Evolutionary conservation across 2,888 invertebrate species (phyloP), one percentile per base, ranked within the genome.

Genomic region (Drosophila robusta): DNA sequence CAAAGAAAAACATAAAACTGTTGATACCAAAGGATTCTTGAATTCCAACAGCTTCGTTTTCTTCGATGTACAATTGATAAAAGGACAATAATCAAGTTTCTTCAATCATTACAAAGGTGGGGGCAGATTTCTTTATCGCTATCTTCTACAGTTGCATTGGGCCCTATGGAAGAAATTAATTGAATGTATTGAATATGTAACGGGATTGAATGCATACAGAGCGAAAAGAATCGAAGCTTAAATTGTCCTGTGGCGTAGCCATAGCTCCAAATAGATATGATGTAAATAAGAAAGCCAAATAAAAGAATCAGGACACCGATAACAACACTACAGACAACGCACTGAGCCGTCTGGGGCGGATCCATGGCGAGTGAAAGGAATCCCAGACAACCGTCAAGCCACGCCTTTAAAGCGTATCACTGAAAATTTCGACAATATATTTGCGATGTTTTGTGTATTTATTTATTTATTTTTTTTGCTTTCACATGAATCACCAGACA

Each of bases 401-500:
- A 80, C 80, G 77, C 80, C 80, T 80, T 75, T 70, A 44, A 74
- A 60, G 45, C 49, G 55, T 66, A 44, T 32, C 44, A 39, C 41
- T 41, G 39, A 34, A 51, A 56, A 56, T 50, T 39, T 38, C 16
- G 16, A n/a, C 47, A 54, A 32, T 16, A 24, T 36, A 38, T 32
- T 55, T 39, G 5, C 34, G 45, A 46, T 54, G 14, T 24, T 46
- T 11, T 11, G n/a, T 64, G 49, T 61, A 47, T 62, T 47, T 16
- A 60, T 50, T 57, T n/a, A n/a, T n/a, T 18, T 18, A 18, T 18
- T 1, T 18, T 18, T 2, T 18, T 18, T 18, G 1, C 18, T 57
- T 62, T 61, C 54, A 47, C 39, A 41, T 41, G 45, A 49, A 41
- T 58, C 46, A 44, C 14, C 41, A 47, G 24, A 18, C 8, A 38